These are phyloP conservation scores for Echinometra lucunter DNA, from an alignment of 53 echinoderm and acorn worm species.

Conservation along the genomic window DNA sequence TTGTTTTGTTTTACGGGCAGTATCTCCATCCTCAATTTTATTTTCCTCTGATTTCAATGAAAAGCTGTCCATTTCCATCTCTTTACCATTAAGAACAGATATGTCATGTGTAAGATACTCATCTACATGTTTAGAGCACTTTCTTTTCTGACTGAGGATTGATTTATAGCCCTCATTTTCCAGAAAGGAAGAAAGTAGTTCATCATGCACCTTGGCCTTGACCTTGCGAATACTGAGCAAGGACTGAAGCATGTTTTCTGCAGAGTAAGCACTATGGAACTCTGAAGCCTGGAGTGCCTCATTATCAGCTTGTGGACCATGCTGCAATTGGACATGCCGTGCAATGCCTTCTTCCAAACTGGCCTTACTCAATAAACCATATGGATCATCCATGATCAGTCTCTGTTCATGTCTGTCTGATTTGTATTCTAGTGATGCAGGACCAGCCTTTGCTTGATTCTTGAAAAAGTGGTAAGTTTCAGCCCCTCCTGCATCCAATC, in stretches of 20 bases:
- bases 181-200: conserved; percentile 72
- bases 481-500: conserved; percentile 7
- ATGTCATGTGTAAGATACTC: neutral
- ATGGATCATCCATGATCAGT: neutral
- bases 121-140: neutral
- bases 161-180: conserved; percentile 23
- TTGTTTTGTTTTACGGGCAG: neutral
- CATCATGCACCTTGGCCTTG: conserved; percentile 77
- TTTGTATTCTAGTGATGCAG: neutral
- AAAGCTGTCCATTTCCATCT: neutral
- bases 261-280: conserved; percentile 66
- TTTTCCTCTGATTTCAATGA: neutral
- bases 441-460: neutral
- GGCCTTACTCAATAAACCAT: neutral
- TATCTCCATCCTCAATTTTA: neutral
- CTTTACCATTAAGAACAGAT: neutral
- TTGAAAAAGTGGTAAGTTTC: neutral
- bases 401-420: neutral
- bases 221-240: conserved; percentile 77
- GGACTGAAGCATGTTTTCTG: conserved; percentile 81
- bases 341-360: conserved; percentile 32
- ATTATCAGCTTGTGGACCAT: neutral
- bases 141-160: neutral
- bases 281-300: conserved; percentile 69
- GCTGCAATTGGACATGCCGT: neutral